These are phyloP conservation scores for Ophiothrix spiculata DNA, from an alignment of 35 echinoderm and acorn worm genomes.

Conservation along the genomic window DNA sequence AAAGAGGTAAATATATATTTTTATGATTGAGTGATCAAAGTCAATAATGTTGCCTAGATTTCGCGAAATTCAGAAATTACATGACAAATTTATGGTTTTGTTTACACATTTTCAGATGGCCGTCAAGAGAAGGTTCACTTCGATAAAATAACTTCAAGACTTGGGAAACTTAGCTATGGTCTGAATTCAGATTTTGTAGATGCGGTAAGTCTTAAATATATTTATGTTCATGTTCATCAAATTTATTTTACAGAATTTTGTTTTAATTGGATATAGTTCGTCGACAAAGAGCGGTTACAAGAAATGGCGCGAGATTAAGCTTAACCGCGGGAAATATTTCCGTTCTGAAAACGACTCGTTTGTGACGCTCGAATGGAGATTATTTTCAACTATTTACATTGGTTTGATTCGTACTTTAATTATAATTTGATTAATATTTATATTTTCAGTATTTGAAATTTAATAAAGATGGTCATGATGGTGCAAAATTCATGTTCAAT, in stretches of 20 bases:
- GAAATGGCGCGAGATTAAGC: not conserved
- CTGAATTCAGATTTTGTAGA: slow-evolving; percentile 90
- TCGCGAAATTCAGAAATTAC: not conserved
- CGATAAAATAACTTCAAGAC: slow-evolving; percentile 92
- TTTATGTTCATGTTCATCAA: not conserved
- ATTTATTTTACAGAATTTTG: not conserved
- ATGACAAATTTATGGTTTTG: slow-evolving; percentile 16
- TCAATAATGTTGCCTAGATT: not conserved
- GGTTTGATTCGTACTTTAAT: not conserved
- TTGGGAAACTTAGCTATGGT: slow-evolving; percentile 80
- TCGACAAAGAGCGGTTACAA: not conserved
- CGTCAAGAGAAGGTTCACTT: slow-evolving; percentile 91
- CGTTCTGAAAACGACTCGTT: not conserved
- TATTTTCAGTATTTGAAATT: not conserved
- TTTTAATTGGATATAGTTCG: not conserved
- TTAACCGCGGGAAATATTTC: not conserved
- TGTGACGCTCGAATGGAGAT: not conserved
- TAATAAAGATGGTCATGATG: not conserved
- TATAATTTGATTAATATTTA: not conserved
- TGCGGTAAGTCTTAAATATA: slow-evolving; percentile 58
- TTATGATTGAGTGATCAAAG: not conserved
- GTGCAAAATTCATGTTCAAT: not conserved
- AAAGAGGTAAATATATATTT: not conserved
- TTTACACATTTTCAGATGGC: slow-evolving; percentile 82
- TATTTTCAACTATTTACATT: not conserved